Evolutionary conservation across 2,888 invertebrate species (phyloP).

Genomic region (Lasioglossum marginatum): DNA sequence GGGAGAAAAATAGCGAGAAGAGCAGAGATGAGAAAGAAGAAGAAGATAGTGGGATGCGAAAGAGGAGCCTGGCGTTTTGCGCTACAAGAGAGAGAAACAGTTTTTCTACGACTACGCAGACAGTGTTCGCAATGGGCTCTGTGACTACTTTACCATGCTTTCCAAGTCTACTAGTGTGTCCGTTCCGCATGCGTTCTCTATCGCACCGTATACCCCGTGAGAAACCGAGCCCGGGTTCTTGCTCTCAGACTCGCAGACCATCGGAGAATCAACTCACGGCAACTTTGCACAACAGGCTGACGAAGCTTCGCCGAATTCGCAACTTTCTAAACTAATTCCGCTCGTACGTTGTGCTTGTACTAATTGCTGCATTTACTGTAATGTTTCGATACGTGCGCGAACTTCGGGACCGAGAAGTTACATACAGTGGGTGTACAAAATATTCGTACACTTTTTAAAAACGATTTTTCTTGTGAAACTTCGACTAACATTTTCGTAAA

Average conservation of each 20-base stretch:
- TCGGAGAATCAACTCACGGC: neutral
- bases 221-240: constrained; percentile 23
- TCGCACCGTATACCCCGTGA: constrained; percentile 21
- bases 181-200: constrained; percentile 62
- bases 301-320: neutral
- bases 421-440: too few species aligned
- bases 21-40: neutral
- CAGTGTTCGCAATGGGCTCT: constrained; percentile 16
- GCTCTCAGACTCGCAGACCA: neutral
- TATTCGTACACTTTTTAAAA: too few species aligned
- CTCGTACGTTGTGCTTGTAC: neutral
- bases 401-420: neutral
- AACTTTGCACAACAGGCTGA: neutral
- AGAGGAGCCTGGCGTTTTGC: constrained; percentile 30
- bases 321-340: neutral
- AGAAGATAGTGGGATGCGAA: constrained; percentile 1
- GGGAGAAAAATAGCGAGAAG: constrained; percentile 4
- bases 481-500: neutral
- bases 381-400: neutral
- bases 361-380: neutral
- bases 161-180: constrained; percentile 40
- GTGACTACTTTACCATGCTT: constrained; percentile 64
- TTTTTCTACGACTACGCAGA: constrained; percentile 20
- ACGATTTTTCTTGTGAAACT: neutral
- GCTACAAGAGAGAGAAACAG: constrained; percentile 6